phyloP scores from a whole-genome alignment of 2,113 vertebrate species.

The Lucifuga dentata region DNA sequence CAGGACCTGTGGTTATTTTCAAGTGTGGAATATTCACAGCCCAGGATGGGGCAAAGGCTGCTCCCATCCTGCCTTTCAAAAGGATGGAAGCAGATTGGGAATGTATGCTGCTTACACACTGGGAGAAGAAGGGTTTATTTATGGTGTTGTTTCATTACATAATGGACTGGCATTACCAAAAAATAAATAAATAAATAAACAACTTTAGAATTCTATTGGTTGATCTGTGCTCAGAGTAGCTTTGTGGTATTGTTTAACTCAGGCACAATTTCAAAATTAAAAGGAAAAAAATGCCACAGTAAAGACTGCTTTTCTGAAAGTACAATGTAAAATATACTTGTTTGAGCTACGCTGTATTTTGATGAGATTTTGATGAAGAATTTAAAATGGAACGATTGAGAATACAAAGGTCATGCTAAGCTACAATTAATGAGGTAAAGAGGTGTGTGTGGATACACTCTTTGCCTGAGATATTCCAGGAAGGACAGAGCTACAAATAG shows the following conservation, averaged over 20 bases:
- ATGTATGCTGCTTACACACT: constrained; percentile 30
- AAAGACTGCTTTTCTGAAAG: no score
- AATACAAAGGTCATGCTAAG: neutral
- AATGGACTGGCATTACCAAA: constrained; percentile 16
- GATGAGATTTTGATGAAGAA: no score
- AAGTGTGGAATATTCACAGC: constrained; percentile 66
- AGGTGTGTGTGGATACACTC: constrained; percentile 16
- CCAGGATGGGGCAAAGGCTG: constrained; percentile 62
- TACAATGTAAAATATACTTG: no score
- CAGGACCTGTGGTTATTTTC: constrained; percentile 56
- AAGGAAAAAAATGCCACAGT: no score
- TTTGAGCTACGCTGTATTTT: no score
- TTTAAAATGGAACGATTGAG: neutral
- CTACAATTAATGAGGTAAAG: constrained; percentile 11
- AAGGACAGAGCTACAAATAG: constrained; percentile 55
- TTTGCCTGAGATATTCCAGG: constrained; percentile 8
- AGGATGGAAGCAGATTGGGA: constrained; percentile 67
- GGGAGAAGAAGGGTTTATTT: constrained; percentile 46
- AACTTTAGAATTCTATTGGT: constrained; percentile 1
- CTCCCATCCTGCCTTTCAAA: constrained; percentile 83
- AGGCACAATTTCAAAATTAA: neutral
- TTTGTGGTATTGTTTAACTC: neutral
- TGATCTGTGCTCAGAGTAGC: neutral
- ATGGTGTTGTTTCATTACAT: constrained; percentile 24
- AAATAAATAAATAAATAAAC: no score